These are phyloP conservation scores for Pelobates cultripes DNA, from an alignment of 2,797 vertebrate species.

Conservation along the genomic window DNA sequence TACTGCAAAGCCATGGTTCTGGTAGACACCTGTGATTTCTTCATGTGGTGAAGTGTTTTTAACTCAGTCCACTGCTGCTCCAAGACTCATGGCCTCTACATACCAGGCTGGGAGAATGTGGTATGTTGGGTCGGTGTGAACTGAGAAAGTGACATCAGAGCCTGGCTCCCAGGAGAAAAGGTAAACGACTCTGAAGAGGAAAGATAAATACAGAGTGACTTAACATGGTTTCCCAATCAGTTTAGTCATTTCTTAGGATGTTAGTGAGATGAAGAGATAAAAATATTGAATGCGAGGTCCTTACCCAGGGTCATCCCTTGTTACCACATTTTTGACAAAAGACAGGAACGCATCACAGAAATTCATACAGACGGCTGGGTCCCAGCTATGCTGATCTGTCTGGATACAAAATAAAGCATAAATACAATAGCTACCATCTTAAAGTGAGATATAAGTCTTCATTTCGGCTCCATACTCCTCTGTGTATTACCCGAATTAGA, in stretches of 20 bases:
- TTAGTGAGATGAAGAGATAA: not conserved
- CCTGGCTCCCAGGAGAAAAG: slow-evolving; percentile 85
- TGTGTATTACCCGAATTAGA: slow-evolving; percentile 78
- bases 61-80: not conserved
- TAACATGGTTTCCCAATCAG: not conserved
- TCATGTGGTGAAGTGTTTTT: not conserved
- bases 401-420: slow-evolving; percentile 54
- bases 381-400: slow-evolving; percentile 87
- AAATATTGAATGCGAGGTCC: slow-evolving; percentile 13
- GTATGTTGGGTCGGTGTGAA: slow-evolving; percentile 76
- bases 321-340: slow-evolving; percentile 77
- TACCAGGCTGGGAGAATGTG: slow-evolving; percentile 86
- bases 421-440: not conserved
- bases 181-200: slow-evolving; percentile 75
- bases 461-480: not conserved
- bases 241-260: not conserved
- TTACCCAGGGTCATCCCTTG: slow-evolving; percentile 82
- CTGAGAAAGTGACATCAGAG: slow-evolving; percentile 78
- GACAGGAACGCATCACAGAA: slow-evolving; percentile 87
- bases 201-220: not conserved
- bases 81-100: slow-evolving; percentile 62
- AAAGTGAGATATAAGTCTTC: too few species aligned
- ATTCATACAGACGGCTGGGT: slow-evolving; percentile 91
- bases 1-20: not conserved
- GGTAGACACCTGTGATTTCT: not conserved